Evolutionary conservation across 2,888 invertebrate species (phyloP).

Genomic region (Euphydryas editha): DNA sequence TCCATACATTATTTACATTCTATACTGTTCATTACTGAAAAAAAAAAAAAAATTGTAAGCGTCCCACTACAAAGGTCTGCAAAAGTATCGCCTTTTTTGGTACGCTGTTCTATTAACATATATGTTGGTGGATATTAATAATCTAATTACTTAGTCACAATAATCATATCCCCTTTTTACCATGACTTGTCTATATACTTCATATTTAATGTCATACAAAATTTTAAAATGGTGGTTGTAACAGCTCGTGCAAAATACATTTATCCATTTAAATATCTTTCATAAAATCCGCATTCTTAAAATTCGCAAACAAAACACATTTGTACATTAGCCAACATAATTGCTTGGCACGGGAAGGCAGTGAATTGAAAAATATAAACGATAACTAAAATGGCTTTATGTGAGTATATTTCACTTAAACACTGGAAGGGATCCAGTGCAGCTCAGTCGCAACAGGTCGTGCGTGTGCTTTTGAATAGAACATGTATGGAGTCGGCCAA

Average conservation of each 20-base stretch:
- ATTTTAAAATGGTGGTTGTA: background rate
- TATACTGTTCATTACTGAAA: background rate
- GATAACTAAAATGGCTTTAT: constrained; percentile 76
- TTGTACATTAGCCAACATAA: constrained; percentile 32
- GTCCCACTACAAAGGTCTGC: background rate
- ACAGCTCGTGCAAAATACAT: background rate
- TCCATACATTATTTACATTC: background rate
- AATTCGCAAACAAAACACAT: constrained; percentile 23
- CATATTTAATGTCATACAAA: background rate
- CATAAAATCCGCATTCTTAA: background rate
- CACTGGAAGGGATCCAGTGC: constrained; percentile 72
- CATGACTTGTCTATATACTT: background rate
- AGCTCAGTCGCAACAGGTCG: constrained; percentile 68
- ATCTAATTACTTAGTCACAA: no score
- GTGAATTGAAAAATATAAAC: constrained; percentile 82
- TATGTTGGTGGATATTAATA: no score
- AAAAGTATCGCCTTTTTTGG: no score
- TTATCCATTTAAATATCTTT: background rate
- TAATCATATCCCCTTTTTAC: background rate
- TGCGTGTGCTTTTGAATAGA: constrained; percentile 53
- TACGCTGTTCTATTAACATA: no score
- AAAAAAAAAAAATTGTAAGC: background rate
- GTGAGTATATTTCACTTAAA: constrained; percentile 74
- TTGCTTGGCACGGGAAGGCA: constrained; percentile 66
- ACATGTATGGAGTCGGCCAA: constrained; percentile 42